A percentile compares a stretch with the other conserved stretches of the same genome.
phyloP scores from a whole-genome alignment of 2,113 vertebrate species.

The Megalops atlanticus region DNA sequence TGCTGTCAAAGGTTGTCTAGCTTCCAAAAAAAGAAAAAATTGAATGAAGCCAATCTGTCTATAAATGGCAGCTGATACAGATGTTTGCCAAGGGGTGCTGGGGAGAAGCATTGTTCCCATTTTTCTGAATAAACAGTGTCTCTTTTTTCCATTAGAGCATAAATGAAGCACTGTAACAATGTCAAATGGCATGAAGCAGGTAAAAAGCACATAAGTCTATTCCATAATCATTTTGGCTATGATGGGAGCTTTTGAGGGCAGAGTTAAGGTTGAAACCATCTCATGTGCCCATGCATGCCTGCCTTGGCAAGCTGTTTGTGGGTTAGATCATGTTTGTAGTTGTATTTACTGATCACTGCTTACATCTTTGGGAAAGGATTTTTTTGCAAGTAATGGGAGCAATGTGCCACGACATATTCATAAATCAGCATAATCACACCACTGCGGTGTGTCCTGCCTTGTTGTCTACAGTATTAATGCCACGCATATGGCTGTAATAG shows the following conservation, averaged over 20 bases:
- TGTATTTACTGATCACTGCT: not conserved
- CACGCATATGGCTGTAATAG: constrained; percentile 58
- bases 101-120: constrained; percentile 19
- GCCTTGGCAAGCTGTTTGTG: not conserved
- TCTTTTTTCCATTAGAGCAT: constrained; percentile 19
- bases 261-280: not conserved
- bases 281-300: not conserved
- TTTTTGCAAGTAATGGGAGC: constrained; percentile 39
- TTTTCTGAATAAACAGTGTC: constrained; percentile 8
- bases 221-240: not conserved
- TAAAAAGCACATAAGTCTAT: not conserved
- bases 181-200: constrained; percentile 22
- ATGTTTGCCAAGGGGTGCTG: constrained; percentile 12
- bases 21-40: not conserved
- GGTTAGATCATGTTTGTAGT: not conserved
- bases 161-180: constrained; percentile 22
- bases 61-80: not conserved
- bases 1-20: not conserved
- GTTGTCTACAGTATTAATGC: constrained; percentile 60
- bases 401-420: constrained; percentile 54
- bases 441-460: constrained; percentile 49
- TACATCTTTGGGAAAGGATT: constrained; percentile 26
- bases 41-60: not conserved
- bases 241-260: not conserved
- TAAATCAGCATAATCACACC: constrained; percentile 61